These are phyloP conservation scores for Phrixothrix hirtus DNA, from an alignment of 2,888 invertebrate genomes.

Conservation along the genomic window DNA sequence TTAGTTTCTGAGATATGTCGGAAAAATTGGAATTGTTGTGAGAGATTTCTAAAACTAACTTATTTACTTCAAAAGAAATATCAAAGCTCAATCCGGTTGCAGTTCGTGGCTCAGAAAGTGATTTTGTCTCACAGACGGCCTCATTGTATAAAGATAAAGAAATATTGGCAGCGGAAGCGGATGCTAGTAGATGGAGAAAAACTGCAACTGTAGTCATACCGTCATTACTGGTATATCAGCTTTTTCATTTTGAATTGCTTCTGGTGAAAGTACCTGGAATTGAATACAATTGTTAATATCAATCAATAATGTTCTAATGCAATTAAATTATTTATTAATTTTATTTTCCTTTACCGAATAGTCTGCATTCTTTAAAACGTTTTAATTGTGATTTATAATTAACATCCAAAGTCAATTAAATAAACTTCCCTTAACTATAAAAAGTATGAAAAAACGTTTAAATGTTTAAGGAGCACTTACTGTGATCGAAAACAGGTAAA, in stretches of 20 bases:
- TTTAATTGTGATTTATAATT: too few species aligned
- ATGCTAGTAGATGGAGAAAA: slow-evolving; percentile 55
- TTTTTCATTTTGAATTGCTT: slow-evolving; percentile 23
- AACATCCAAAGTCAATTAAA: too few species aligned
- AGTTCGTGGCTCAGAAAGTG: slow-evolving; percentile 47
- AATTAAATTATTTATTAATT: too few species aligned
- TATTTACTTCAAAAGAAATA: slow-evolving; percentile 37
- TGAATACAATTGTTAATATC: too few species aligned
- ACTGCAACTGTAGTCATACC: slow-evolving; percentile 51
- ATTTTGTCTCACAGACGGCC: slow-evolving; percentile 43
- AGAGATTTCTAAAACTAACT: slow-evolving; percentile 37
- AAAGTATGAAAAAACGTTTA: too few species aligned
- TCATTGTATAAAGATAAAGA: slow-evolving; percentile 43
- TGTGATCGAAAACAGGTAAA: too few species aligned
- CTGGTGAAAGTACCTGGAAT: slow-evolving; percentile 44
- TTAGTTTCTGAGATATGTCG: slow-evolving; percentile 55
- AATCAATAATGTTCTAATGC: too few species aligned
- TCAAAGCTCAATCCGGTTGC: slow-evolving; percentile 50
- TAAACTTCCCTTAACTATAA: too few species aligned
- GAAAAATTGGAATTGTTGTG: slow-evolving; percentile 38
- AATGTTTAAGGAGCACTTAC: too few species aligned
- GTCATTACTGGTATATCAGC: slow-evolving; percentile 45
- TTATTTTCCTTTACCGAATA: too few species aligned
- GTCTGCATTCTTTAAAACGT: too few species aligned
- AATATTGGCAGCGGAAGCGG: slow-evolving; percentile 57